A percentile compares a stretch with the other conserved stretches of the same genome.
phyloP scores from a whole-genome alignment of 2,888 invertebrate genomes.

The Cephus rjabovi region DNA sequence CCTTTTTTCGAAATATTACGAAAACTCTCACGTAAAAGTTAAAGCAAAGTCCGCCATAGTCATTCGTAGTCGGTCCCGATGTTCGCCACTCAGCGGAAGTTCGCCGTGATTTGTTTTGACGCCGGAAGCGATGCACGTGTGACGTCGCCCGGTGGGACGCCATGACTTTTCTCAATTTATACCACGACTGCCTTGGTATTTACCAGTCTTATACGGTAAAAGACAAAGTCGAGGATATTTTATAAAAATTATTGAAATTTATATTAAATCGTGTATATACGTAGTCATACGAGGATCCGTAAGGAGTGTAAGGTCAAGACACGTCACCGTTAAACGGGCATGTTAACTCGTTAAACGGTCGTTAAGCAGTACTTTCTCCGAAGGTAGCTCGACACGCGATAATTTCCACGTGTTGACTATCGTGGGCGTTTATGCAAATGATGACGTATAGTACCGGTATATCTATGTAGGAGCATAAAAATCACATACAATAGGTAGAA shows the following conservation, averaged over 20 bases:
- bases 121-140: slow-evolving; percentile 40
- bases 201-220: background rate
- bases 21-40: background rate
- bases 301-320: background rate
- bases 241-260: background rate
- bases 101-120: slow-evolving; percentile 41
- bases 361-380: slow-evolving; percentile 8
- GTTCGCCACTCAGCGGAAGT: slow-evolving; percentile 37
- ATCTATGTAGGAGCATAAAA: background rate
- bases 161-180: background rate
- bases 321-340: background rate
- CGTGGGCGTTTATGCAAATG: slow-evolving; percentile 37
- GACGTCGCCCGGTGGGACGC: slow-evolving; percentile 11
- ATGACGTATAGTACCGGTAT: background rate
- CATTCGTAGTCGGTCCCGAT: slow-evolving; percentile 9
- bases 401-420: slow-evolving; percentile 14
- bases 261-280: background rate
- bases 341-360: background rate
- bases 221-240: background rate
- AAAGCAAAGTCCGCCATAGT: background rate
- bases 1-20: background rate
- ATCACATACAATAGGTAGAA: background rate
- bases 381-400: slow-evolving; percentile 29
- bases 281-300: background rate
- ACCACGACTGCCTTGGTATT: background rate